Evolutionary conservation across 2,797 vertebrate species (phyloP).

Genomic region (Todus mexicanus): DNA sequence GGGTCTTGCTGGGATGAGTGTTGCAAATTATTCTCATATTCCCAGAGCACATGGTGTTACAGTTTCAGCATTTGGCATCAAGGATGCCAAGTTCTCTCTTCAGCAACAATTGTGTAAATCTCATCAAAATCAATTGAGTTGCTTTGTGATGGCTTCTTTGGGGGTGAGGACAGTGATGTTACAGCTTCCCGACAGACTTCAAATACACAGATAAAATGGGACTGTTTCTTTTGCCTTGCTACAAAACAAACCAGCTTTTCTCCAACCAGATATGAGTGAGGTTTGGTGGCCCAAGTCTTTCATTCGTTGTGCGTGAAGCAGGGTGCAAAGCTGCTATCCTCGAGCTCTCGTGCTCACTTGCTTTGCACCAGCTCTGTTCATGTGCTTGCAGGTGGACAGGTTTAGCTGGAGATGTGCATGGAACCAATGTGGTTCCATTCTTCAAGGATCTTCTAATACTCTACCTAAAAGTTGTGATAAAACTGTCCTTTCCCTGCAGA

Average conservation of each 20-base stretch:
- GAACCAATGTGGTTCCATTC: neutral
- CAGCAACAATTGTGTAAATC: neutral
- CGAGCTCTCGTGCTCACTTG: accelerated
- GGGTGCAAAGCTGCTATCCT: neutral
- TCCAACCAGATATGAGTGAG: neutral
- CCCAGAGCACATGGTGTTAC: neutral
- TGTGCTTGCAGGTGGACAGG: neutral
- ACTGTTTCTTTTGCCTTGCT: neutral
- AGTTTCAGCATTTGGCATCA: neutral
- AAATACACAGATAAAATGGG: neutral
- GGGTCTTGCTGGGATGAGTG: neutral
- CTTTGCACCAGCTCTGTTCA: neutral
- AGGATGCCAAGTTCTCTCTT: neutral
- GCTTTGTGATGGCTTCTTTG: neutral
- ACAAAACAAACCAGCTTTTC: neutral
- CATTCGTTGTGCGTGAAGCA: neutral
- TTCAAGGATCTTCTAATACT: neutral
- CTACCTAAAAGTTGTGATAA: neutral
- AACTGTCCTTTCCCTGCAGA: neutral
- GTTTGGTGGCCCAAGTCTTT: neutral
- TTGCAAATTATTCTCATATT: neutral
- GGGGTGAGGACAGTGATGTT: neutral
- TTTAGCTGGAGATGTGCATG: neutral
- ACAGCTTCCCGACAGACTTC: neutral
- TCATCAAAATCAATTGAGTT: neutral